Conservation (phyloP, 1,140 invertebrate species). For the Sesamia nonagrioides region DNA sequence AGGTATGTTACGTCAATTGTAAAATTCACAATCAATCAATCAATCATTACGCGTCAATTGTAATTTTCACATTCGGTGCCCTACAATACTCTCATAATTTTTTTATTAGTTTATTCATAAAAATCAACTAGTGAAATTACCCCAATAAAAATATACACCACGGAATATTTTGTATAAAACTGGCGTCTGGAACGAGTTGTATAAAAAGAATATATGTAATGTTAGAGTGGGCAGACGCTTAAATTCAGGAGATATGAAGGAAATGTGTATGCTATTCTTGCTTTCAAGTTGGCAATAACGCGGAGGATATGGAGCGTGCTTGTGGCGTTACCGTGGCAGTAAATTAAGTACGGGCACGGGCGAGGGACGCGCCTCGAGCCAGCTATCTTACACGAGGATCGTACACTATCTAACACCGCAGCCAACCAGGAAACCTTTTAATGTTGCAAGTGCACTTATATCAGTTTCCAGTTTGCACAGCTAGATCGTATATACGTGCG, state of each 20-base stretch:
- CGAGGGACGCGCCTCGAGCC: constrained; percentile 54
- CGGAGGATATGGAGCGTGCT: constrained; percentile 83
- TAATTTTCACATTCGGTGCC: too few species aligned
- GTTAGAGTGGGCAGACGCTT: constrained; percentile 73
- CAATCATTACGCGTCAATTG: too few species aligned
- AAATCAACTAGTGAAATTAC: constrained; percentile 9
- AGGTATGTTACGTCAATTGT: too few species aligned
- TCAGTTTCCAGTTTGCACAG: constrained; percentile 49
- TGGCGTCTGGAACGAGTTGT: constrained; percentile 47
- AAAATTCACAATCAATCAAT: too few species aligned
- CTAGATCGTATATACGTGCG: constrained; percentile 8
- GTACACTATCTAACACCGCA: constrained; percentile 62
- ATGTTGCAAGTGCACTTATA: constrained; percentile 50
- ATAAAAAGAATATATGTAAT: constrained; percentile 61
- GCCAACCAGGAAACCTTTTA: constrained; percentile 49
- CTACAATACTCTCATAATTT: too few species aligned
- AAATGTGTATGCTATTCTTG: constrained; percentile 84
- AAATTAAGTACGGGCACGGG: constrained; percentile 78
- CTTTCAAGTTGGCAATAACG: constrained; percentile 86
- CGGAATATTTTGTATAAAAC: constrained; percentile 24
- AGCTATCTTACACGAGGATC: constrained; percentile 73
- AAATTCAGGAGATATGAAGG: constrained; percentile 82
- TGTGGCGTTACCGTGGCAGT: constrained; percentile 84
- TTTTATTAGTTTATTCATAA: constrained; percentile 17
- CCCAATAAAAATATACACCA: constrained; percentile 1